Percentiles rank a stretch among this genome's conserved stretches.
phyloP scores from a whole-genome alignment of 2,797 vertebrate genomes.

The Sciurus carolinensis region DNA sequence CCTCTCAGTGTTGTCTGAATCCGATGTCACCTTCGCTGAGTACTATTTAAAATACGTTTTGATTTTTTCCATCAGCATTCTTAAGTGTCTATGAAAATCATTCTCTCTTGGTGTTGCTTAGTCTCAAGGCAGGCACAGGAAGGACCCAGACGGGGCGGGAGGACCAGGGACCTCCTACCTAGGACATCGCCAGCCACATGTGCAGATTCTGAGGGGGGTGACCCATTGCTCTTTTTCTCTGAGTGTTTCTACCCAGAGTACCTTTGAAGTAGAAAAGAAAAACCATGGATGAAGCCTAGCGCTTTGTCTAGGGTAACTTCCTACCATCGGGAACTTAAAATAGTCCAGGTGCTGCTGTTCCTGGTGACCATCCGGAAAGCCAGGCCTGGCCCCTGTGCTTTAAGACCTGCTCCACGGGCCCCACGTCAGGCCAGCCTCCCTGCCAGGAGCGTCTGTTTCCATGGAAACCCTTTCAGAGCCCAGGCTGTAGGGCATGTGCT shows the following conservation, averaged over 20 bases:
- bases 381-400: neutral
- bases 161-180: neutral
- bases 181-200: fast-evolving
- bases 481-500: neutral
- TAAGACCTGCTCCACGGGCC: neutral
- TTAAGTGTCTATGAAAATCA: neutral
- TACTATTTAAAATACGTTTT: neutral
- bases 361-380: neutral
- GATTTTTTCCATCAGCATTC: neutral
- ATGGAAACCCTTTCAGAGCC: slow-evolving; percentile 70
- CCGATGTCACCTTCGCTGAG: neutral
- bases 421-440: neutral
- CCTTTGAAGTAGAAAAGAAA: neutral
- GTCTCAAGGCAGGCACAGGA: neutral
- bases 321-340: neutral
- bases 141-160: neutral
- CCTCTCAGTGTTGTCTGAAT: neutral
- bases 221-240: neutral
- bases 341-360: neutral
- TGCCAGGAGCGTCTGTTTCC: slow-evolving; percentile 54
- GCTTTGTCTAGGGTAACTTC: neutral
- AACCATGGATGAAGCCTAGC: neutral
- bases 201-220: neutral
- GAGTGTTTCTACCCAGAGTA: too few relatives aligned
- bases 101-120: neutral